A percentile compares a stretch with the other conserved stretches of the same genome.
phyloP scores from a whole-genome alignment of 2,797 vertebrate species.

The Smutsia gigantea region DNA sequence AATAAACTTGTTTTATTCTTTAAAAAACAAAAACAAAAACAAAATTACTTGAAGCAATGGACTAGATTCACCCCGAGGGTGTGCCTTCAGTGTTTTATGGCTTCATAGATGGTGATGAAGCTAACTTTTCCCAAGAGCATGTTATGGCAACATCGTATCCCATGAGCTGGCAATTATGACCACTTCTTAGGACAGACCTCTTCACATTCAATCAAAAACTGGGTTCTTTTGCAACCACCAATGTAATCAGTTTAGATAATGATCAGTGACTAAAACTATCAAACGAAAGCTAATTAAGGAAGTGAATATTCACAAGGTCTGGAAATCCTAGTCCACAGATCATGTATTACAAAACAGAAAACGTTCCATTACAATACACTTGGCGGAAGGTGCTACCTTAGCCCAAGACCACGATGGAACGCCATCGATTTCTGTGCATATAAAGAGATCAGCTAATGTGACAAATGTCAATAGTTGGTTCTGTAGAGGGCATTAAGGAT shows the following conservation, averaged over 20 bases:
- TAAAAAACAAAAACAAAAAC: neutral
- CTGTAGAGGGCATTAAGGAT: neutral
- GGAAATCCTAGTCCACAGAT: neutral
- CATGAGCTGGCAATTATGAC: neutral
- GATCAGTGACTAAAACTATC: neutral
- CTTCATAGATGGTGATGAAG: neutral
- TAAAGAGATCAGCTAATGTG: neutral
- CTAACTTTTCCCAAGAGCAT: neutral
- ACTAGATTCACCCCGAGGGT: neutral
- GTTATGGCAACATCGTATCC: neutral
- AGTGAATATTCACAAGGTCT: neutral
- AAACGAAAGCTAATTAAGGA: neutral
- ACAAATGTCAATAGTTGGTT: neutral
- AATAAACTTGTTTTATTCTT: conserved; percentile 2
- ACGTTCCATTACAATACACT: neutral
- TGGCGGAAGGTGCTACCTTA: neutral
- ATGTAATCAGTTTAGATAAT: neutral
- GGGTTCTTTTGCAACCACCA: neutral
- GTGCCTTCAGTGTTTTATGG: neutral
- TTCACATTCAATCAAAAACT: neutral
- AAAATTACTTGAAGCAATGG: neutral
- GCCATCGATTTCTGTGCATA: neutral
- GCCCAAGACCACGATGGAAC: neutral
- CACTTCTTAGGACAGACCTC: neutral
- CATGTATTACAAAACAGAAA: neutral